Base-by-base conservation (phyloP, 2,113 vertebrate species). In the Irena cyanogastra region DNA sequence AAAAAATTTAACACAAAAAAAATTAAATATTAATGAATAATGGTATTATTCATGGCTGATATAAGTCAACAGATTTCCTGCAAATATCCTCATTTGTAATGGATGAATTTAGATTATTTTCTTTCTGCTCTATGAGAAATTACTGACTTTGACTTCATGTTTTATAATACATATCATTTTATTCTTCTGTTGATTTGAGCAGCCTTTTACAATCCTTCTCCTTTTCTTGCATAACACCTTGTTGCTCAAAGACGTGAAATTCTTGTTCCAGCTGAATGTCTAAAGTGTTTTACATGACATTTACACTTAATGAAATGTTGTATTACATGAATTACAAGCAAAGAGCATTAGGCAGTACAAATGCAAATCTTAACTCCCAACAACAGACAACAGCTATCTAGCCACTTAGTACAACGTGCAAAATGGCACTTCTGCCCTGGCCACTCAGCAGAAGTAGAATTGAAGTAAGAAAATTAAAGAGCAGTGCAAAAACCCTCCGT, bases 221-320 rank as follows among this genome's bases (percentile, higher is more conserved):
- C 18, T 78, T 11, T 52, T 87, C 35, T 66, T 56, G 44, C 8
- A 35, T 35, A 81, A 19, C 60, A 74, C 52, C 49, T 89, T 71
- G 35, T 44, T 84, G 14, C 47, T 94, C 64, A 86, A 83, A 93
- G 65, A 35, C 50, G 30, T 54, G 4, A 79, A 93, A 63, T 2
- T 0, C 14, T 76, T 80, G 42, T 91, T 91, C 64, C 79, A 83
- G 61, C 21, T 88, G 57, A 85, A 54, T 60, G 52, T 72, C 49
- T 79, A 18, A 85, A 83, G 18, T 86, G 75, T 90, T 94, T 94
- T 80, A 92, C 94, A 94, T 68, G 88, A 63, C 74, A 72, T 85
- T 93, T 92, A 80, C 71, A 56, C 85, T 93, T 95, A 93, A 87
- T 72, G 61, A 90, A 93, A 79, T 27, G 39, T 71, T 90, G 47